phyloP scores from a whole-genome alignment of 2,797 vertebrate species.

The Clarias platycephalus region DNA sequence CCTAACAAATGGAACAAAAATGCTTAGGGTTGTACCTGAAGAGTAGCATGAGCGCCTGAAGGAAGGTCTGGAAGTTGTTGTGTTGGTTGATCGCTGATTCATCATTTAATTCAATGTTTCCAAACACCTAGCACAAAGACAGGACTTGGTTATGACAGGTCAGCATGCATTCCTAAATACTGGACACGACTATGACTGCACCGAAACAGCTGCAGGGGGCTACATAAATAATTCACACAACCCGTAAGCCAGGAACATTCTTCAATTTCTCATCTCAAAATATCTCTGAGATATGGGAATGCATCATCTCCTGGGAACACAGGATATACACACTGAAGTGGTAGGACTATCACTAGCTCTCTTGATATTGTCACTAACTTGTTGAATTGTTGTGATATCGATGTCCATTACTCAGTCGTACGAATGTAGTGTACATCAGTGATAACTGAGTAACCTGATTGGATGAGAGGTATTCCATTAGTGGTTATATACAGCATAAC shows the following conservation, averaged over 20 bases:
- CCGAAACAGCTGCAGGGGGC: conserved; percentile 45
- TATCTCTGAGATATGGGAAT: conserved; percentile 7
- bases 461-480: too few species aligned
- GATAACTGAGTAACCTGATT: too few species aligned
- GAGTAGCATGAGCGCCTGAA: conserved; percentile 92
- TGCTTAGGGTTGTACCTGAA: conserved; percentile 80
- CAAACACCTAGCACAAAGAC: conserved; percentile 84
- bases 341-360: neutral
- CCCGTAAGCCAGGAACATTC: conserved; percentile 44
- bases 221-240: conserved; percentile 58
- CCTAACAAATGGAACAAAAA: neutral
- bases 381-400: neutral
- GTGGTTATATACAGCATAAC: too few species aligned
- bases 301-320: neutral
- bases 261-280: conserved; percentile 42
- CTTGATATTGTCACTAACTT: neutral
- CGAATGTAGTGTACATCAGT: neutral
- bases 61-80: conserved; percentile 96
- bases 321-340: neutral
- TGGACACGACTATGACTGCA: neutral
- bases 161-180: conserved; percentile 5
- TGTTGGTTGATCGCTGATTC: conserved; percentile 86
- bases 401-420: neutral
- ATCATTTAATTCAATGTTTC: conserved; percentile 88
- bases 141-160: neutral